These are phyloP conservation scores for Dolichotis patagonum DNA, from an alignment of 2,113 vertebrate species.

Conservation along the genomic window DNA sequence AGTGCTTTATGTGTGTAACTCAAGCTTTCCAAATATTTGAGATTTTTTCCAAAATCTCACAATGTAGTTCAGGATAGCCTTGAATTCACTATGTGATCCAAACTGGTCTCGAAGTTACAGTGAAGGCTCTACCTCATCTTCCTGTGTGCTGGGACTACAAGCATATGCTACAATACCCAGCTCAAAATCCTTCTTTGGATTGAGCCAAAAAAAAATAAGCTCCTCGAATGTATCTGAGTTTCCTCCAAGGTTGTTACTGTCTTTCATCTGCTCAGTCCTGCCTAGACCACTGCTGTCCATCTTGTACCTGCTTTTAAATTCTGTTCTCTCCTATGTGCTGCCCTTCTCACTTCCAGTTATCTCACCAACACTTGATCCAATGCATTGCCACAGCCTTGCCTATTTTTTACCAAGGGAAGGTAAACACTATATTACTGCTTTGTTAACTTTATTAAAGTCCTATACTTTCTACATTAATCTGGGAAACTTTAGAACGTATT, in stretches of 20 bases:
- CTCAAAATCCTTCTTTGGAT: neutral
- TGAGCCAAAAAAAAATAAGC: neutral
- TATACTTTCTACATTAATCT: constrained; percentile 10
- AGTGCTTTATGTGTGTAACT: neutral
- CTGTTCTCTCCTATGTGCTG: neutral
- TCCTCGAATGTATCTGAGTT: neutral
- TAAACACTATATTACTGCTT: neutral
- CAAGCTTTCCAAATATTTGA: constrained; percentile 2
- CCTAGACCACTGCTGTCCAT: neutral
- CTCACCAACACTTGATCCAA: neutral
- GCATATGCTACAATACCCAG: neutral
- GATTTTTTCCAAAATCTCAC: neutral
- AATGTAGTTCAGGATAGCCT: neutral
- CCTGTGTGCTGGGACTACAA: neutral
- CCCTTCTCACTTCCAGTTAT: neutral
- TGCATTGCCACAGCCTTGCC: neutral
- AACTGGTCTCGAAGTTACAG: neutral
- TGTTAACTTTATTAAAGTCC: neutral
- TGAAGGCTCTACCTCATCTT: neutral
- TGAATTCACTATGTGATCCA: neutral
- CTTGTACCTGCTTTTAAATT: neutral
- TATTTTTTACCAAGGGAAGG: neutral
- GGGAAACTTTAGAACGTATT: constrained; percentile 23
- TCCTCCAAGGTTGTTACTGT: neutral
- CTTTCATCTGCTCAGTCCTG: neutral